A percentile compares a stretch with the other conserved stretches of the same genome.
phyloP scores from a whole-genome alignment of 2,113 vertebrate genomes.

The Pedionomus torquatus region DNA sequence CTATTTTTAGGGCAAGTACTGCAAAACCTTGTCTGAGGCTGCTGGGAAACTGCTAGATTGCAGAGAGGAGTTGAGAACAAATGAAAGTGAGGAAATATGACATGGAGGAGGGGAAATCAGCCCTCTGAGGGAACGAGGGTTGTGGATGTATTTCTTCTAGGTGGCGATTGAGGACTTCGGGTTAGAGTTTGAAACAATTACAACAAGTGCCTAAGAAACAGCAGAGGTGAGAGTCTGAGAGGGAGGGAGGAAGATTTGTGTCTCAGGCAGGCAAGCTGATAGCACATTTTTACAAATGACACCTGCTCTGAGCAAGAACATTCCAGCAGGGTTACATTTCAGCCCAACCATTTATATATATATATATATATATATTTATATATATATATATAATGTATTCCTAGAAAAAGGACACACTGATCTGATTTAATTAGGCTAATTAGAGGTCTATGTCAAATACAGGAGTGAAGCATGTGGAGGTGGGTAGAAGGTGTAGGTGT shows the following conservation, averaged over 20 bases:
- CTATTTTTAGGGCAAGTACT: not conserved
- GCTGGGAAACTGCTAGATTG: not conserved
- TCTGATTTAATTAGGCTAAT: constrained; percentile 52
- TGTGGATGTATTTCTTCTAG: not conserved
- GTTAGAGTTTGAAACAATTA: not conserved
- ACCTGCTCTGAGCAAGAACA: constrained; percentile 1
- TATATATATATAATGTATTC: constrained; percentile 20
- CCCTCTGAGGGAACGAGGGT: not conserved
- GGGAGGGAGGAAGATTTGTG: not conserved
- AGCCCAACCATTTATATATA: not conserved
- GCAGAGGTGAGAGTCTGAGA: not conserved
- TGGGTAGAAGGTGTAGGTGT: not conserved
- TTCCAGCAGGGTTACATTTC: constrained; percentile 8
- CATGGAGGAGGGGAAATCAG: not conserved
- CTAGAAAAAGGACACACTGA: not conserved
- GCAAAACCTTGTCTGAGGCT: not conserved
- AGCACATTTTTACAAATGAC: constrained; percentile 23
- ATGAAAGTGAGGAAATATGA: not conserved
- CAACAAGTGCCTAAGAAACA: not conserved
- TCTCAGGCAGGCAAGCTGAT: not conserved
- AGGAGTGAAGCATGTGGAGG: not conserved
- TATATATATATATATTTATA: not conserved
- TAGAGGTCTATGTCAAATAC: constrained; percentile 29
- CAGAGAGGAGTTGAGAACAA: not conserved
- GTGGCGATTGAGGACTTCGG: not conserved